These are phyloP conservation scores for Clarias magur DNA, from an alignment of 2,113 vertebrate genomes.

Conservation along the genomic window DNA sequence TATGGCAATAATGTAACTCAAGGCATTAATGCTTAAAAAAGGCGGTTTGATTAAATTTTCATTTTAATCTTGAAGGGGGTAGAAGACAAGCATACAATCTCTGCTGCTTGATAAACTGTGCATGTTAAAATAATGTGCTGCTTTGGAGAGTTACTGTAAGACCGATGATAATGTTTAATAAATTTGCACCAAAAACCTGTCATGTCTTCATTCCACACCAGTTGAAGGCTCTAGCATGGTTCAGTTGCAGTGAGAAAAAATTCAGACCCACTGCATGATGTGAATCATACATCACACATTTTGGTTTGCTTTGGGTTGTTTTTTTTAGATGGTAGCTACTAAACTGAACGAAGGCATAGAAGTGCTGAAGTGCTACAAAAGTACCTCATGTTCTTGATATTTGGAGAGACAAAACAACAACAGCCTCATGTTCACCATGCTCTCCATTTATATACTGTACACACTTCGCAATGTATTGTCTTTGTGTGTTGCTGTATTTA, in stretches of 20 bases:
- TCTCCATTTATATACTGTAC: background rate
- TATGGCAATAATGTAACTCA: background rate
- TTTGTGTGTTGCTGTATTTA: background rate
- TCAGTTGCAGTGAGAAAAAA: background rate
- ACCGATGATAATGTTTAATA: background rate
- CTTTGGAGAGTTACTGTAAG: background rate
- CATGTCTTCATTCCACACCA: background rate
- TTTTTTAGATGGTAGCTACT: background rate
- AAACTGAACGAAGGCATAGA: background rate
- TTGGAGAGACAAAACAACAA: background rate
- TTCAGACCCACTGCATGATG: background rate
- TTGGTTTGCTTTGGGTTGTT: background rate
- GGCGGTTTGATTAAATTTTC: background rate
- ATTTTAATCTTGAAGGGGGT: background rate
- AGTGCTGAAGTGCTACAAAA: background rate
- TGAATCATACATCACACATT: background rate
- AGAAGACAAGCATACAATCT: background rate
- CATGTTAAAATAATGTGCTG: background rate
- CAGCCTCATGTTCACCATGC: background rate
- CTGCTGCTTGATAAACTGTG: background rate
- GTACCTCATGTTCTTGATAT: background rate
- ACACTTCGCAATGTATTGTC: background rate
- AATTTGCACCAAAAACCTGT: background rate
- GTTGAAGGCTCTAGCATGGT: background rate
- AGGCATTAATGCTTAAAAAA: background rate